Conservation (phyloP, 2,888 invertebrate genomes). For the Craniophora ligustri region DNA sequence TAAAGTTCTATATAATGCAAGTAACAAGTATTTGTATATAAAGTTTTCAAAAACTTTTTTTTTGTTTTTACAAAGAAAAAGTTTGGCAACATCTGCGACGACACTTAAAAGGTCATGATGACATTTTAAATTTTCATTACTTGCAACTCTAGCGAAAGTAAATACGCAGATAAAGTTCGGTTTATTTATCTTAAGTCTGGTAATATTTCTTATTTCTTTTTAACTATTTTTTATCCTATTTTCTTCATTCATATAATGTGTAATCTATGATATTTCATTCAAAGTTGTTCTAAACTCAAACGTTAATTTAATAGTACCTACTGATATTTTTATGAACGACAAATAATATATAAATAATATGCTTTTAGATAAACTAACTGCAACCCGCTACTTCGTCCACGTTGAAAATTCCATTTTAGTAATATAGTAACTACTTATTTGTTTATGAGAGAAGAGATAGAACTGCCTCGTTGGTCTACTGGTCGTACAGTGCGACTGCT, state of each 20-base stretch:
- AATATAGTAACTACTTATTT: no score
- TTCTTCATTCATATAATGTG: conserved; percentile 3
- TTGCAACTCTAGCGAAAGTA: conserved; percentile 35
- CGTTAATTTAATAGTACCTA: neutral
- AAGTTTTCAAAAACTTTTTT: conserved; percentile 25
- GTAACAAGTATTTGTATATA: conserved; percentile 29
- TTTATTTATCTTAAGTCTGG: conserved; percentile 12
- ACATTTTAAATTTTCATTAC: conserved; percentile 48
- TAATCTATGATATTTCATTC: neutral
- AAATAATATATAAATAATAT: no score
- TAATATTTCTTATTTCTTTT: no score
- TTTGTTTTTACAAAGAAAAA: conserved; percentile 32
- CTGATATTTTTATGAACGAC: no score
- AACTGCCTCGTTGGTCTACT: no score
- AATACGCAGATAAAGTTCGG: conserved; percentile 6
- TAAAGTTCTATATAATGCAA: no score
- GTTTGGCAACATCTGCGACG: conserved; percentile 40
- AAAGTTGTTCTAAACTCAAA: conserved; percentile 8
- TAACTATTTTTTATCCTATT: neutral
- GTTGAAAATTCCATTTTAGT: no score
- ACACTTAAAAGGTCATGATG: conserved; percentile 48
- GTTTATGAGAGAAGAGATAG: no score
- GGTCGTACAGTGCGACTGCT: no score
- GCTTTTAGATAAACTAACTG: no score
- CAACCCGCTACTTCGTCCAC: no score